Percentiles rank a stretch among this genome's conserved stretches.
phyloP scores from a whole-genome alignment of 2,888 invertebrate species.

The Caenorhabditis angaria region DNA sequence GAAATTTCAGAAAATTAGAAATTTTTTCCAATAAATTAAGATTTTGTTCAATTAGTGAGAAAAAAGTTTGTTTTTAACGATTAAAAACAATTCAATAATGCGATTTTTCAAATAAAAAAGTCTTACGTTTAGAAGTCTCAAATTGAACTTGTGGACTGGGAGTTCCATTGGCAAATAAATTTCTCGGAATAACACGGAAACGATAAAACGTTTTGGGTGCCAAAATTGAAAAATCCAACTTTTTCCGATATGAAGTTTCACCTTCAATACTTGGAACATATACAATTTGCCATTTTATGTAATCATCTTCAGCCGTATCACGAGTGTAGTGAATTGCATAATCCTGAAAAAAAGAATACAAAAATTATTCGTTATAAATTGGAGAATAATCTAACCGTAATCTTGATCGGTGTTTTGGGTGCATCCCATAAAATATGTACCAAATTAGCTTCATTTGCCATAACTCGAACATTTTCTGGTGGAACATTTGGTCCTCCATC shows the following conservation, averaged over 20 bases:
- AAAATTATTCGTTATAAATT: background rate
- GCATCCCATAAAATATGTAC: constrained; percentile 48
- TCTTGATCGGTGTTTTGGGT: constrained; percentile 44
- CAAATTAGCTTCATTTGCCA: constrained; percentile 55
- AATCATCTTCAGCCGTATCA: constrained; percentile 51
- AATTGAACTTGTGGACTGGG: constrained; percentile 51
- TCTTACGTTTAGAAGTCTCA: constrained; percentile 42
- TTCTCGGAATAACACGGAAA: constrained; percentile 47
- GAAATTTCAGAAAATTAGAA: background rate
- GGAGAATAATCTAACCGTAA: constrained; percentile 30
- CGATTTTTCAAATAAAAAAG: constrained; percentile 25
- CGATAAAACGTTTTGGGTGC: constrained; percentile 58
- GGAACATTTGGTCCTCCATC: constrained; percentile 54
- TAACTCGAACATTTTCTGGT: constrained; percentile 37
- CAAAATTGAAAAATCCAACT: constrained; percentile 10
- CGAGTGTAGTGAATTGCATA: constrained; percentile 53
- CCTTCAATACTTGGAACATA: constrained; percentile 18
- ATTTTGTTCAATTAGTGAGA: too few species aligned
- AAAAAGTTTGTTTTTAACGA: too few species aligned
- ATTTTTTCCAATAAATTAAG: too few species aligned
- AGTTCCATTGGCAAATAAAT: constrained; percentile 49
- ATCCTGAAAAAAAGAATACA: constrained; percentile 46
- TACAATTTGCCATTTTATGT: constrained; percentile 48
- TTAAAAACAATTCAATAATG: too few species aligned
- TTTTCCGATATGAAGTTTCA: background rate